Evolutionary conservation across 2,797 vertebrate genomes (phyloP).

Genomic region (Cryptoblepharus egeriae): DNA sequence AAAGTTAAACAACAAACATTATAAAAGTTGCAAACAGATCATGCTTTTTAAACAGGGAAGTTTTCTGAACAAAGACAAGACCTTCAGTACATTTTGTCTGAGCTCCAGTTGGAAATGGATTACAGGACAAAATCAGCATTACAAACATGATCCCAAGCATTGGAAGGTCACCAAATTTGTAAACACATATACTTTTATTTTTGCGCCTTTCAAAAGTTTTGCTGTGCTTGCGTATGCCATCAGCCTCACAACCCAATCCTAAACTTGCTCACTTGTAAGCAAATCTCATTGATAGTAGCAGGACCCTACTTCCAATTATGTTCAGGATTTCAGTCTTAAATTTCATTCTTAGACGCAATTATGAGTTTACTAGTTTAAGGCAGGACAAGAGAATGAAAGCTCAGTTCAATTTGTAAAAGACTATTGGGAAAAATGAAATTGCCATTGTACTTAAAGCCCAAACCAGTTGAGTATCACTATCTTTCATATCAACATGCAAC

Average conservation of each 20-base stretch:
- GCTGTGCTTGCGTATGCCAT: slow-evolving; percentile 43
- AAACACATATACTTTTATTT: slow-evolving; percentile 56
- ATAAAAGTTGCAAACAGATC: slow-evolving; percentile 80
- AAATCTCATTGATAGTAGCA: slow-evolving; percentile 6
- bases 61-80: slow-evolving; percentile 80
- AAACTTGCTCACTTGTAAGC: not conserved
- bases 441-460: not conserved
- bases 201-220: slow-evolving; percentile 52
- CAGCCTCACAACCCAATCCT: slow-evolving; percentile 55
- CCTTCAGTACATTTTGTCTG: slow-evolving; percentile 77
- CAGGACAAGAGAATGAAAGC: slow-evolving; percentile 25
- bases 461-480: not conserved
- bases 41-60: slow-evolving; percentile 79
- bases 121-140: slow-evolving; percentile 72
- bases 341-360: slow-evolving; percentile 59
- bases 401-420: slow-evolving; percentile 33
- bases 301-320: not conserved
- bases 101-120: slow-evolving; percentile 77
- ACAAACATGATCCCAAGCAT: slow-evolving; percentile 73
- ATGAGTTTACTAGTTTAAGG: slow-evolving; percentile 35
- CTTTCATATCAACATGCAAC: not conserved
- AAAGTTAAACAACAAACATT: slow-evolving; percentile 85
- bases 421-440: not conserved
- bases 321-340: slow-evolving; percentile 25
- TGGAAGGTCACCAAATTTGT: slow-evolving; percentile 69